Percentiles rank a stretch among this genome's conserved stretches.
phyloP scores from a whole-genome alignment of 2,113 vertebrate genomes.

The Suncus etruscus region DNA sequence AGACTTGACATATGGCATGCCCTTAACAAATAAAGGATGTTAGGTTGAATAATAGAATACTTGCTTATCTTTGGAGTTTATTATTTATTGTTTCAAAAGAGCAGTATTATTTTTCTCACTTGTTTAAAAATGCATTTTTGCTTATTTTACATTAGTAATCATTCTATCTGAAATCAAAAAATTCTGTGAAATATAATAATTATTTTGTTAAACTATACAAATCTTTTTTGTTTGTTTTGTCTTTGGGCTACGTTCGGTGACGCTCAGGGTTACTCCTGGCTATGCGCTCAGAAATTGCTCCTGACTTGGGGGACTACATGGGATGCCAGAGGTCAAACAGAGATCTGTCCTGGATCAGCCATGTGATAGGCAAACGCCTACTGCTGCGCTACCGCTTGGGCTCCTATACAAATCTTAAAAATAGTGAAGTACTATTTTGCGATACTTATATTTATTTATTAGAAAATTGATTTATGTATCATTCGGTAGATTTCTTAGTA shows the following conservation, averaged over 20 bases:
- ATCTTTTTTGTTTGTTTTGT: no score
- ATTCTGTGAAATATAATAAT: neutral
- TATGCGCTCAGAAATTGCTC: no score
- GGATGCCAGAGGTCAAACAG: no score
- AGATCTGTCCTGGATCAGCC: no score
- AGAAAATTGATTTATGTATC: no score
- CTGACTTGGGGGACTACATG: no score
- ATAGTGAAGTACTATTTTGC: neutral
- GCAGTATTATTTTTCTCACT: conserved; percentile 18
- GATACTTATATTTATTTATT: neutral
- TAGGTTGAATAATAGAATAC: neutral
- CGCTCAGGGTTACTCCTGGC: no score
- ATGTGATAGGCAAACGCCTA: no score
- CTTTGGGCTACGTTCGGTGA: no score
- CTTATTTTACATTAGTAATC: neutral
- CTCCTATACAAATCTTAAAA: neutral
- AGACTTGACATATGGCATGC: neutral
- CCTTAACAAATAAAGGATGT: neutral
- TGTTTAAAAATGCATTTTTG: neutral
- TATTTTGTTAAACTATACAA: neutral
- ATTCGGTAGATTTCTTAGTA: no score
- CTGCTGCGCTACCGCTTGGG: no score
- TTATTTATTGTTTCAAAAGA: neutral
- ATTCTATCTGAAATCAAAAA: neutral
- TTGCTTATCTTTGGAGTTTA: neutral